phyloP scores from a whole-genome alignment of 92 coral and sea anemone species.

The Heteractis magnifica region DNA sequence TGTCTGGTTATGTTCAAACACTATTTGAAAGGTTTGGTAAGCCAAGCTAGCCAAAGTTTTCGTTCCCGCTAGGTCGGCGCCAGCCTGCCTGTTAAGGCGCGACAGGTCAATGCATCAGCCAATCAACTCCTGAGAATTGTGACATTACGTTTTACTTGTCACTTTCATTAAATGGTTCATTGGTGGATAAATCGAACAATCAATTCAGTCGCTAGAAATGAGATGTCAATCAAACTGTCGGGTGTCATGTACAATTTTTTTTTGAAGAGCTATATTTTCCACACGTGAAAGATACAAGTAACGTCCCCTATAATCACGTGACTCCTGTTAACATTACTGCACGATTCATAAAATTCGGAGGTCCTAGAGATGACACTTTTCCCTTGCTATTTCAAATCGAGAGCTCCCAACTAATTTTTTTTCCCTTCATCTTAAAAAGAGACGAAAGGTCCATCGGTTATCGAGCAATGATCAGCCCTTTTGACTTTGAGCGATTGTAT shows the following conservation, averaged over 20 bases:
- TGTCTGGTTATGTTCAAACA: constrained; percentile 92
- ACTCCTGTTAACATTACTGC: background rate
- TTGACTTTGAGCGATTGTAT: constrained; percentile 42
- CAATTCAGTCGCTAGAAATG: constrained; percentile 66
- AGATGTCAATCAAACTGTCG: constrained; percentile 80
- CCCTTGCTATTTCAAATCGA: background rate
- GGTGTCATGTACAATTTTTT: constrained; percentile 58
- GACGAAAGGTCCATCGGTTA: constrained; percentile 42
- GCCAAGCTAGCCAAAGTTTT: constrained; percentile 79
- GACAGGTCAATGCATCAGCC: constrained; percentile 81
- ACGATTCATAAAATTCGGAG: background rate
- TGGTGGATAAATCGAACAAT: constrained; percentile 91
- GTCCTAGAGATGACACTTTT: background rate
- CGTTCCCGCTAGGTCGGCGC: constrained; percentile 92
- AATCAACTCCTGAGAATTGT: constrained; percentile 56
- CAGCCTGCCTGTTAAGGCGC: constrained; percentile 73
- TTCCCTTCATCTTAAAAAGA: constrained; percentile 16
- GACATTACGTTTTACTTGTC: constrained; percentile 80
- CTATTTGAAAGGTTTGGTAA: constrained; percentile 86
- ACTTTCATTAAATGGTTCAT: constrained; percentile 71
- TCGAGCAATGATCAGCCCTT: constrained; percentile 48
- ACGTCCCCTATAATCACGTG: constrained; percentile 40
- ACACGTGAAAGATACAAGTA: constrained; percentile 29
- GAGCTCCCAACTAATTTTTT: background rate
- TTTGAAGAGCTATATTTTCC: constrained; percentile 19